phyloP scores from a whole-genome alignment of 1,140 invertebrate species.

The Drosophila triauraria region DNA sequence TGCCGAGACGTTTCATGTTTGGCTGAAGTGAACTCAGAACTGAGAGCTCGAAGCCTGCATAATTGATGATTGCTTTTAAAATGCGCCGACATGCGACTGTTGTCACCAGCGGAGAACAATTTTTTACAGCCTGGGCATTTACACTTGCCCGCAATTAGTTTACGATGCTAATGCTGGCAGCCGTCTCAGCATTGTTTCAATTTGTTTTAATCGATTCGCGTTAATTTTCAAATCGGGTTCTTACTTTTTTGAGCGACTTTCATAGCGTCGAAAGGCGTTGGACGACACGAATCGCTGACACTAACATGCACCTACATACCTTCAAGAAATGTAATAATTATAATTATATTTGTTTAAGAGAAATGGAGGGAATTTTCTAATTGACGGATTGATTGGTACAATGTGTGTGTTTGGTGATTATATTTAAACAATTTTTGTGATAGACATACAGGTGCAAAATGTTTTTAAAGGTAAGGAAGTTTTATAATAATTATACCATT shows the following conservation, averaged over 20 bases:
- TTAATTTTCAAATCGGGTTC: constrained; percentile 65
- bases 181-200: constrained; percentile 54
- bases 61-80: constrained; percentile 84
- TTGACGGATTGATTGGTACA: neutral
- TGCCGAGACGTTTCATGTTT: constrained; percentile 36
- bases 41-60: constrained; percentile 61
- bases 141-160: constrained; percentile 82
- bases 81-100: constrained; percentile 69
- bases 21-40: constrained; percentile 17
- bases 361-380: neutral
- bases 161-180: constrained; percentile 51
- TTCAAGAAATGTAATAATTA: constrained; percentile 22
- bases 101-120: constrained; percentile 69
- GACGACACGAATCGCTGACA: constrained; percentile 37
- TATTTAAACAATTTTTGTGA: neutral
- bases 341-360: too few relatives aligned
- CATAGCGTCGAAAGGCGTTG: constrained; percentile 21
- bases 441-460: neutral
- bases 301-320: constrained; percentile 36
- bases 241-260: constrained; percentile 28
- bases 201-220: constrained; percentile 81
- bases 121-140: constrained; percentile 73
- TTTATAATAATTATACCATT: constrained; percentile 12
- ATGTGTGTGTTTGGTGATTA: neutral
- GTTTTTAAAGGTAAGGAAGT: too few relatives aligned